phyloP scores from a whole-genome alignment of 2,888 invertebrate species.

The Ichneumon xanthorius region DNA sequence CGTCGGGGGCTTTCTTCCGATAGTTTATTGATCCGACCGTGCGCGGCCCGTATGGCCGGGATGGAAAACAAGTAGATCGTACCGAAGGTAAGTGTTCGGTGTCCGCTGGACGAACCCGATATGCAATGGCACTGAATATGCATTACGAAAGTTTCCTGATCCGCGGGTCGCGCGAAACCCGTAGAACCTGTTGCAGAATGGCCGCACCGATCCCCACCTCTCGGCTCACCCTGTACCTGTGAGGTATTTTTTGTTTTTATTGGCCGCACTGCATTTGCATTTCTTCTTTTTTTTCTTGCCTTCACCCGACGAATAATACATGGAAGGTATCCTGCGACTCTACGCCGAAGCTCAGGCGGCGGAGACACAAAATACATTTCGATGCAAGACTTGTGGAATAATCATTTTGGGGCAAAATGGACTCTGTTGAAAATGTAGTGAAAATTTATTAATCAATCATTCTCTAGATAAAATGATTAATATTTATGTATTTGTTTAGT shows the following conservation, averaged over 20 bases:
- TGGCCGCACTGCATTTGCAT: conserved; percentile 31
- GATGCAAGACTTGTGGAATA: conserved; percentile 21
- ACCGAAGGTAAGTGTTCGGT: not conserved
- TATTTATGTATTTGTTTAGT: no score
- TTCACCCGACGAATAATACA: not conserved
- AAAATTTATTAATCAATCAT: not conserved
- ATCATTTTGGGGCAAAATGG: no score
- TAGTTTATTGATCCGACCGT: not conserved
- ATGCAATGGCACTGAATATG: conserved; percentile 43
- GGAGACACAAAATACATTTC: conserved; percentile 10
- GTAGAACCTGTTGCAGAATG: conserved; percentile 59
- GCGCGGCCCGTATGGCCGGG: not conserved
- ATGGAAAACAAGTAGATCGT: conserved; percentile 22
- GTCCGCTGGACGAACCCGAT: conserved; percentile 1
- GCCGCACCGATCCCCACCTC: not conserved
- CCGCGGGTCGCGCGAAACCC: conserved; percentile 53
- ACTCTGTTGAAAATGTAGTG: not conserved
- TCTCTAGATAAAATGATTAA: no score
- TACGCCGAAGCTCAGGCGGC: not conserved
- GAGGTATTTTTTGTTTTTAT: conserved; percentile 26
- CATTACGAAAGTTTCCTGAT: conserved; percentile 59
- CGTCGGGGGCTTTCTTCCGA: not conserved
- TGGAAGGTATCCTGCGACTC: not conserved
- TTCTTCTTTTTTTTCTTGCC: conserved; percentile 13
- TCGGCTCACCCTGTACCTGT: not conserved